Conservation (phyloP, 2,797 vertebrate species). For the Hylomyscus alleni region DNA sequence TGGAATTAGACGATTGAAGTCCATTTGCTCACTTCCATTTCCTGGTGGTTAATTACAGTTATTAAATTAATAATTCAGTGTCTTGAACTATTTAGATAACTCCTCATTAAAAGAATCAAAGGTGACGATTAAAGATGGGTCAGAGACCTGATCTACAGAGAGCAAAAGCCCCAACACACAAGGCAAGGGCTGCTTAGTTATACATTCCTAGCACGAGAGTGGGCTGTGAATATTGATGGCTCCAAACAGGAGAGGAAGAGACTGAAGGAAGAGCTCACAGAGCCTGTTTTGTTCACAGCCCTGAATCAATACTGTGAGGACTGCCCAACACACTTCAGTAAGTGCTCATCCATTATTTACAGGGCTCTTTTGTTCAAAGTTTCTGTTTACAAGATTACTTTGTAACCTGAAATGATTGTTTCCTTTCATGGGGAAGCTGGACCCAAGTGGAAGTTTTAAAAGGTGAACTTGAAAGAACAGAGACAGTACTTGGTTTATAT, state of each 20-base stretch:
- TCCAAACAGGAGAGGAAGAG: constrained; percentile 65
- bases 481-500: constrained; percentile 81
- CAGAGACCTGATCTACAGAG: constrained; percentile 67
- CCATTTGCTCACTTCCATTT: constrained; percentile 49
- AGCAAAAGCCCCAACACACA: constrained; percentile 78
- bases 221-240: constrained; percentile 78
- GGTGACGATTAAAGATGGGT: constrained; percentile 74
- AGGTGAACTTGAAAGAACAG: constrained; percentile 83
- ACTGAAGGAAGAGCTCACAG: constrained; percentile 79
- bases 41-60: constrained; percentile 57
- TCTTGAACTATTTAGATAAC: constrained; percentile 80
- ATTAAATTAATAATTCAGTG: constrained; percentile 79
- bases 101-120: constrained; percentile 76
- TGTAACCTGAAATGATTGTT: constrained; percentile 93
- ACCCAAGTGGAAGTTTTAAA: constrained; percentile 83
- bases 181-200: constrained; percentile 80
- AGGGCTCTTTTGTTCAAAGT: constrained; percentile 92
- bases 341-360: constrained; percentile 94
- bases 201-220: constrained; percentile 75
- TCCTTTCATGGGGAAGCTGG: constrained; percentile 84
- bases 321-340: constrained; percentile 91
- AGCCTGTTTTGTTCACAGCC: constrained; percentile 85
- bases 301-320: constrained; percentile 91
- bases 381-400: constrained; percentile 95
- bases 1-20: constrained; percentile 12